Evolutionary conservation across 2,888 invertebrate genomes (phyloP).

Genomic region (Crematogaster levior): DNA sequence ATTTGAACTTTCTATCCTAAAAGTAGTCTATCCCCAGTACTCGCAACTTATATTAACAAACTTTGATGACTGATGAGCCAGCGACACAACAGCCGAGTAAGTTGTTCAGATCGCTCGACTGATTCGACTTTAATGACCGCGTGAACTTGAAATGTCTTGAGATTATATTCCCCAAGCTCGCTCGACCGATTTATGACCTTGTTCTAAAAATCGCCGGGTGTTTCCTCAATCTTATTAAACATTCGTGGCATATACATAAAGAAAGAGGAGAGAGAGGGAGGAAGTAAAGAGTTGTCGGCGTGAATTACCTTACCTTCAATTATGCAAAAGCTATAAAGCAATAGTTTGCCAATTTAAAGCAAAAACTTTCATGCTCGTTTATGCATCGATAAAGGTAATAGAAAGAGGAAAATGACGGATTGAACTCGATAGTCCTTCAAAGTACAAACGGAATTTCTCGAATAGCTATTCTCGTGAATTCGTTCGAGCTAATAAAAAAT

Average conservation of each 20-base stretch:
- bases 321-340: slow-evolving; percentile 16
- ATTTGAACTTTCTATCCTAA: background rate
- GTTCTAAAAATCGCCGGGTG: slow-evolving; percentile 57
- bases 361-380: slow-evolving; percentile 25
- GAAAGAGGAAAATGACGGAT: background rate
- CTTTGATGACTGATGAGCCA: slow-evolving; percentile 8
- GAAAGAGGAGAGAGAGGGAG: background rate
- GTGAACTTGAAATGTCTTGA: slow-evolving; percentile 63
- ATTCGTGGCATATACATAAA: background rate
- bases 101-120: slow-evolving; percentile 34
- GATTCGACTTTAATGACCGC: slow-evolving; percentile 63
- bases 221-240: slow-evolving; percentile 65
- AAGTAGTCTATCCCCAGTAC: background rate
- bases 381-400: background rate
- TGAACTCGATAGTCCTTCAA: background rate
- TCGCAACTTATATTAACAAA: slow-evolving; percentile 27
- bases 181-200: slow-evolving; percentile 53
- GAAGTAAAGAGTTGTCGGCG: background rate
- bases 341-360: slow-evolving; percentile 16
- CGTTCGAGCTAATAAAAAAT: slow-evolving; percentile 4
- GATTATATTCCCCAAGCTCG: slow-evolving; percentile 56
- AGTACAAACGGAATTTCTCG: background rate
- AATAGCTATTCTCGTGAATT: slow-evolving; percentile 2
- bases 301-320: slow-evolving; percentile 10
- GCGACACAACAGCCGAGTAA: slow-evolving; percentile 52